These are phyloP conservation scores for Micropterix aruncella DNA, from an alignment of 2,888 invertebrate species.

Conservation along the genomic window DNA sequence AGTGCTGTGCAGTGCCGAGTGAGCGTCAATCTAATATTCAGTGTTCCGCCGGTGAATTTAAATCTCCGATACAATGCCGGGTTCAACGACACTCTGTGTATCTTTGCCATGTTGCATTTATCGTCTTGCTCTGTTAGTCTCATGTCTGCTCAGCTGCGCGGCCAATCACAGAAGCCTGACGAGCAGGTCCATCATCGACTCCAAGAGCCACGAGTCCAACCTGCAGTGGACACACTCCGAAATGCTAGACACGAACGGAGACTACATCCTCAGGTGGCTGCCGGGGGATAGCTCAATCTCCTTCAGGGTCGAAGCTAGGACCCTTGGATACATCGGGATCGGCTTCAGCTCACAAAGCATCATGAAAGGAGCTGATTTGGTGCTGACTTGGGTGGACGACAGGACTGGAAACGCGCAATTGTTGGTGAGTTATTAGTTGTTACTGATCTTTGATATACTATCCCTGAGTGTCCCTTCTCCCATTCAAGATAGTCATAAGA, in stretches of 20 bases:
- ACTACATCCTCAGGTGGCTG: slow-evolving; percentile 52
- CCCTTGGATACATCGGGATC: slow-evolving; percentile 74
- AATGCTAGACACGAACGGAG: slow-evolving; percentile 38
- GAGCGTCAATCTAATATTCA: no score
- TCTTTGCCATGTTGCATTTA: no score
- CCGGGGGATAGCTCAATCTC: slow-evolving; percentile 64
- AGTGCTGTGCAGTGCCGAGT: no score
- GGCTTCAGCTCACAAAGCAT: slow-evolving; percentile 73
- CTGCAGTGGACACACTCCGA: slow-evolving; percentile 45
- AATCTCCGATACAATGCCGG: no score
- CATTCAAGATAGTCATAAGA: no score
- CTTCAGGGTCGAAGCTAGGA: slow-evolving; percentile 71
- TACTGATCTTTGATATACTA: no score
- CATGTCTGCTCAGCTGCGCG: no score
- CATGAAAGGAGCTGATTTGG: slow-evolving; percentile 73
- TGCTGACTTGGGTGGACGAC: slow-evolving; percentile 82
- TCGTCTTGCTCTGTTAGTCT: no score
- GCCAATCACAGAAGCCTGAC: background rate
- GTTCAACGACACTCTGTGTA: no score
- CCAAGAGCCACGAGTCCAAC: slow-evolving; percentile 29
- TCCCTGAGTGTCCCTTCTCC: no score
- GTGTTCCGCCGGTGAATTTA: no score
- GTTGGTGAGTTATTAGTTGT: slow-evolving; percentile 68
- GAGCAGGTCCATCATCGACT: slow-evolving; percentile 27
- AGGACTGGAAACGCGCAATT: slow-evolving; percentile 50